A percentile compares a stretch with the other conserved stretches of the same genome.
These are phyloP conservation scores for Pachyramphus minor DNA, from an alignment of 2,113 vertebrate species.

Conservation along the genomic window DNA sequence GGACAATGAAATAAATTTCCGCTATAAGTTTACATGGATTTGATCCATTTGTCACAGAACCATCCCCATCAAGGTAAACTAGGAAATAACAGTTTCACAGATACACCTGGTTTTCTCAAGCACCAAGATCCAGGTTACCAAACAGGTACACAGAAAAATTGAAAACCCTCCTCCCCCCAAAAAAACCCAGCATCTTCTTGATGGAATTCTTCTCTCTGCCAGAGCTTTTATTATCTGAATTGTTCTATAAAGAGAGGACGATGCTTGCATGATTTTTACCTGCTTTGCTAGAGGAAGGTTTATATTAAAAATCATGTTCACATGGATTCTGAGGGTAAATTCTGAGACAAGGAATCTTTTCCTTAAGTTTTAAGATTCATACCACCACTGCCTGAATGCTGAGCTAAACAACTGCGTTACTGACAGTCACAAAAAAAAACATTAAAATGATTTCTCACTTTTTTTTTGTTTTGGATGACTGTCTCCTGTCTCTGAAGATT, in stretches of 20 bases:
- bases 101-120: background rate
- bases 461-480: constrained; percentile 19
- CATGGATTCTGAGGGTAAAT: background rate
- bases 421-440: constrained; percentile 5
- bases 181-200: background rate
- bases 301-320: background rate
- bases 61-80: background rate
- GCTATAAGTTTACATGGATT: background rate
- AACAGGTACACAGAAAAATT: background rate
- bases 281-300: background rate
- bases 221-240: background rate
- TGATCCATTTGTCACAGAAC: background rate
- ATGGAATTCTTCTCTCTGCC: background rate
- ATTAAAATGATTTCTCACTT: background rate
- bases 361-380: background rate
- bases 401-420: background rate
- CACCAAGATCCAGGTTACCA: background rate
- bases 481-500: constrained; percentile 6
- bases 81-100: background rate
- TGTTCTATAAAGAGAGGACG: background rate
- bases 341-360: background rate
- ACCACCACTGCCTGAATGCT: background rate
- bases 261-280: background rate
- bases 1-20: background rate
- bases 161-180: accelerated